These are phyloP conservation scores for Calidris pugnax DNA, from an alignment of 2,113 vertebrate genomes.

Conservation along the genomic window DNA sequence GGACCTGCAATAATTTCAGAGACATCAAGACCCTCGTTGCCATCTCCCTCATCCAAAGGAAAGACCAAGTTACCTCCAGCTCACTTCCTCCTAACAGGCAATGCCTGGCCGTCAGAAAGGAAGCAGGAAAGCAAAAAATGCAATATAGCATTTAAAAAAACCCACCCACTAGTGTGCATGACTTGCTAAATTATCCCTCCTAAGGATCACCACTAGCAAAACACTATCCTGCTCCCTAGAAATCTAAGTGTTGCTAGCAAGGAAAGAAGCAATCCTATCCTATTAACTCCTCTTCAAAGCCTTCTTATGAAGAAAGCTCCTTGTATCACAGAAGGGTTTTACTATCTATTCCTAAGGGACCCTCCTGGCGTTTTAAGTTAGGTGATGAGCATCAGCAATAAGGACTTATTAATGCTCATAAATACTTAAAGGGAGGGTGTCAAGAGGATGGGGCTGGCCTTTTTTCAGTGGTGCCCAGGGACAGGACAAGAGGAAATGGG, in stretches of 20 bases:
- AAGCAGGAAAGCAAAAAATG: not conserved
- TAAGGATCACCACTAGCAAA: not conserved
- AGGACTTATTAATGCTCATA: not conserved
- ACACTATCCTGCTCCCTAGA: not conserved
- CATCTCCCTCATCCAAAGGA: too few relatives aligned
- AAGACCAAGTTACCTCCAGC: too few relatives aligned
- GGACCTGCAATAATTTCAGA: too few relatives aligned
- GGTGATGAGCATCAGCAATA: not conserved
- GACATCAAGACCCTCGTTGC: too few relatives aligned
- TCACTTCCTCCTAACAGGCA: accelerated
- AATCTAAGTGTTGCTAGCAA: not conserved
- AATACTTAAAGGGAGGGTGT: too few relatives aligned
- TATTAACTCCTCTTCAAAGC: not conserved
- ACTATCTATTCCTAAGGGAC: not conserved
- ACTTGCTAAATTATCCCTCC: not conserved
- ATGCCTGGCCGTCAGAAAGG: not conserved
- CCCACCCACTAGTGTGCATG: not conserved
- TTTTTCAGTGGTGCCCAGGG: too few relatives aligned
- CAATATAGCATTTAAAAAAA: not conserved
- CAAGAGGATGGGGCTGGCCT: too few relatives aligned
- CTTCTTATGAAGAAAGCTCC: not conserved
- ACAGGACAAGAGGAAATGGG: too few relatives aligned
- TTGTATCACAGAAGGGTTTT: not conserved
- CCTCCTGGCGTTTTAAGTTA: not conserved
- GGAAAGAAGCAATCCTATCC: not conserved